Conservation (phyloP, 1,140 invertebrate genomes). For the Nylanderia fulva region DNA sequence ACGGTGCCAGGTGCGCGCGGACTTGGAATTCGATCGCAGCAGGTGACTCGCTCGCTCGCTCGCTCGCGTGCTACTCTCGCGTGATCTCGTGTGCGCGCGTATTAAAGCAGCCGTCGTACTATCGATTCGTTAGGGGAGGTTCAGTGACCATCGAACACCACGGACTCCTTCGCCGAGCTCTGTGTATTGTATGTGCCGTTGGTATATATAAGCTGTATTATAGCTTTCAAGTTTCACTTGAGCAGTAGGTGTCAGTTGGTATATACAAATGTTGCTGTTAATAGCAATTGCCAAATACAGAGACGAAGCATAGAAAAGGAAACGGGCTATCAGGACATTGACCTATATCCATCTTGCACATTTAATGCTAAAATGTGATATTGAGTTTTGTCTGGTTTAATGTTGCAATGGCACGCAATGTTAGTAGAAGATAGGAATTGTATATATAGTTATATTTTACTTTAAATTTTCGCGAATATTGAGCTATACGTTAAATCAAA, state of each 20-base stretch:
- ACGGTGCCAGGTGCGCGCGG: constrained; percentile 66
- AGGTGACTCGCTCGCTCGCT: constrained; percentile 67
- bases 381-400: not conserved
- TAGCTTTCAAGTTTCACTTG: constrained; percentile 1
- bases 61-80: constrained; percentile 69
- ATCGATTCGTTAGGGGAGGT: constrained; percentile 72
- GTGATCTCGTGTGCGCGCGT: constrained; percentile 66
- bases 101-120: constrained; percentile 67
- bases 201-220: not conserved
- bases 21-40: constrained; percentile 72
- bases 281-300: constrained; percentile 24
- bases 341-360: constrained; percentile 14
- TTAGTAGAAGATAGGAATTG: not conserved
- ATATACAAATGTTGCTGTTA: constrained; percentile 14
- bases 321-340: not conserved
- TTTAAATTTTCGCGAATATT: too few species aligned
- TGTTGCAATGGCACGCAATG: constrained; percentile 18
- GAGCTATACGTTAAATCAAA: not conserved
- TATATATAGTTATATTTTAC: too few species aligned
- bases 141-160: constrained; percentile 69
- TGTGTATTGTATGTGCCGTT: constrained; percentile 24
- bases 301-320: constrained; percentile 24
- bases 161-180: constrained; percentile 33
- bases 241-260: not conserved
- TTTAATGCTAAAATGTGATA: constrained; percentile 12